Evolutionary conservation across 2,888 invertebrate genomes (phyloP).

Genomic region (Vannuccia rotundouncinata): DNA sequence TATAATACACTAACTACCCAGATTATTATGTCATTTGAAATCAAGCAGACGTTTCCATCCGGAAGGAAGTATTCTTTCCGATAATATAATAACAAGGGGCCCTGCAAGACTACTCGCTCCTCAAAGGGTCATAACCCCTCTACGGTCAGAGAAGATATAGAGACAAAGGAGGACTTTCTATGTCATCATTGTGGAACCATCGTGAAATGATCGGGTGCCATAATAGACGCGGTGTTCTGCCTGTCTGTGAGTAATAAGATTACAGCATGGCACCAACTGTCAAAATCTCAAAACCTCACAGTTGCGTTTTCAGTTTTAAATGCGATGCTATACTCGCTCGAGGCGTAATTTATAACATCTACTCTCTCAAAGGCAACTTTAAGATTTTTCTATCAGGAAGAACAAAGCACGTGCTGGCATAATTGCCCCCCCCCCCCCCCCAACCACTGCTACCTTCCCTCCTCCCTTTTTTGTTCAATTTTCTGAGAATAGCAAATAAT

Average conservation of each 20-base stretch:
- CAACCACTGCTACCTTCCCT: not conserved
- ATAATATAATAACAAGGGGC: not conserved
- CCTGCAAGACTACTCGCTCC: not conserved
- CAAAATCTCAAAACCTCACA: not conserved
- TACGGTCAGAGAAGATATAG: not conserved
- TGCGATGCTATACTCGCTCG: not conserved
- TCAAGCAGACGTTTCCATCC: not conserved
- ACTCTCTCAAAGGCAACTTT: not conserved
- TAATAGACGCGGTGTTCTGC: not conserved
- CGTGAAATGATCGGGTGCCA: too few species aligned
- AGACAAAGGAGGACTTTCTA: not conserved
- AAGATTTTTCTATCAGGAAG: not conserved
- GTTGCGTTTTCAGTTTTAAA: not conserved
- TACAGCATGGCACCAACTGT: constrained; percentile 21
- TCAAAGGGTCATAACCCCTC: not conserved
- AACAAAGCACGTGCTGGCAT: not conserved
- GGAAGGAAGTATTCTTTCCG: not conserved
- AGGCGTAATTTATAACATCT: not conserved
- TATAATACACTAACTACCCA: too few species aligned
- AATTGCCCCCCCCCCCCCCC: not conserved
- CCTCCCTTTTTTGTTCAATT: not conserved
- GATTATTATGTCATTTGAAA: not conserved
- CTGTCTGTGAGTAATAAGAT: constrained; percentile 15
- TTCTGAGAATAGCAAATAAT: not conserved
- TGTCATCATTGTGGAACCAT: not conserved